Conservation (phyloP, 2,888 invertebrate species). For the Latrodectus hesperus region DNA sequence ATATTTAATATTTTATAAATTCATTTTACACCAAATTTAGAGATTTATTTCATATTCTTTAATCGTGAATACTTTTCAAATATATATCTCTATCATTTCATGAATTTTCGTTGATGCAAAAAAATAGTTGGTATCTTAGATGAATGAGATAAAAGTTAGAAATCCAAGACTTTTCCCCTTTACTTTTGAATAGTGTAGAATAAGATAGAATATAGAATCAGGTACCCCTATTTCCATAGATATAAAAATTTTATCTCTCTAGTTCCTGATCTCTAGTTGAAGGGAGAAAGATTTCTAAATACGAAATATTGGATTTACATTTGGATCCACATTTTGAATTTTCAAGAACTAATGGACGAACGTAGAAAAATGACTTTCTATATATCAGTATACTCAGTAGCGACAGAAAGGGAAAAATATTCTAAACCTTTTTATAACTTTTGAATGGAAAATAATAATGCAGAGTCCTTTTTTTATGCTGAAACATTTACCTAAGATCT, state of each 20-base stretch:
- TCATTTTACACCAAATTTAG: too few relatives aligned
- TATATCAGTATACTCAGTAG: slow-evolving; percentile 1
- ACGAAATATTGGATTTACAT: slow-evolving; percentile 55
- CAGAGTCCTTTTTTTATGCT: neutral
- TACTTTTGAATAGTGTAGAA: neutral
- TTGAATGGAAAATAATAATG: slow-evolving; percentile 45
- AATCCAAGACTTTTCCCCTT: neutral
- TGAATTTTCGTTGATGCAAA: neutral
- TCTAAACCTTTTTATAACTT: slow-evolving; percentile 16
- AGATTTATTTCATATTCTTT: too few relatives aligned
- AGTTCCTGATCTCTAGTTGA: slow-evolving; percentile 13
- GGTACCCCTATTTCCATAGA: neutral
- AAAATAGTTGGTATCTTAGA: neutral
- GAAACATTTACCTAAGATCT: neutral
- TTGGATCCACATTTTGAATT: slow-evolving; percentile 36
- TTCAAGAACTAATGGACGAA: slow-evolving; percentile 23
- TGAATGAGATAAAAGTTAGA: neutral
- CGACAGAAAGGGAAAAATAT: slow-evolving; percentile 1
- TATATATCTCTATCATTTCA: too few relatives aligned
- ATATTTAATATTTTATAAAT: too few relatives aligned
- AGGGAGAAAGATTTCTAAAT: slow-evolving; percentile 23
- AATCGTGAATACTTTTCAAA: too few relatives aligned
- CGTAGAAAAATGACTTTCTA: slow-evolving; percentile 3
- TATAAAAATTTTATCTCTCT: slow-evolving; percentile 12
- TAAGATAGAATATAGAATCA: neutral